Evolutionary conservation across 2,888 invertebrate genomes (phyloP), one percentile per base, ranked within the genome.

Genomic region (Taenaris catops): DNA sequence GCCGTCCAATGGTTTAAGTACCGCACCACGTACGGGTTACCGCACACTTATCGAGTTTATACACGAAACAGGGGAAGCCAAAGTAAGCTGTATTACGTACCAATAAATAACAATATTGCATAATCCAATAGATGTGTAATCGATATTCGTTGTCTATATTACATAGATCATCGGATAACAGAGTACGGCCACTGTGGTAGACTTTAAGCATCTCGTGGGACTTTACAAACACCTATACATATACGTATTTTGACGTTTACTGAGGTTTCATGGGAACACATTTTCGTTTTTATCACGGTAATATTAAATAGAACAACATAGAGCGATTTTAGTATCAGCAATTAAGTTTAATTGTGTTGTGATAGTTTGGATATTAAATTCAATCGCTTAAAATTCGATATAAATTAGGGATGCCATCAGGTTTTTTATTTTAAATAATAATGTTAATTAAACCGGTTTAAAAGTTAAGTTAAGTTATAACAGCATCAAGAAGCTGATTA

Each of bases 181-280:
- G 58, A 53, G 43, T 44, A 51, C 44, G 59, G 73, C 79, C 76
- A 67, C 78, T 79, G 76, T 64, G 68, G 76, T 70, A 72, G 71
- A 66, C 63, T 57, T 59, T 23, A 53, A 58, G 52, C 47, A 39
- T 53, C 49, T 63, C 71, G 71, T 75, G 76, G 69, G 70, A 71
- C 61, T 68, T 58, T 42, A 46, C 51, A 47, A 40, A 47, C 47
- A 44, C 42, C 38, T 38, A 37, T 37, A 44, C 39, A 38, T 28
- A n/a, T n/a, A n/a, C n/a, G 37, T 40, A 41, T 65, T 65, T 58
- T 63, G 63, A 68, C 51, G 63, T 67, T 63, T 60, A 69, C 63
- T 63, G 60, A 59, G 48, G 51, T 65, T 67, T 65, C 66, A 71
- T 73, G 69, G 68, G 71, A 73, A 74, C 56, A 48, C 55, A 63